phyloP scores from a whole-genome alignment of 2,888 invertebrate genomes.

The Nephrotoma flavescens region DNA sequence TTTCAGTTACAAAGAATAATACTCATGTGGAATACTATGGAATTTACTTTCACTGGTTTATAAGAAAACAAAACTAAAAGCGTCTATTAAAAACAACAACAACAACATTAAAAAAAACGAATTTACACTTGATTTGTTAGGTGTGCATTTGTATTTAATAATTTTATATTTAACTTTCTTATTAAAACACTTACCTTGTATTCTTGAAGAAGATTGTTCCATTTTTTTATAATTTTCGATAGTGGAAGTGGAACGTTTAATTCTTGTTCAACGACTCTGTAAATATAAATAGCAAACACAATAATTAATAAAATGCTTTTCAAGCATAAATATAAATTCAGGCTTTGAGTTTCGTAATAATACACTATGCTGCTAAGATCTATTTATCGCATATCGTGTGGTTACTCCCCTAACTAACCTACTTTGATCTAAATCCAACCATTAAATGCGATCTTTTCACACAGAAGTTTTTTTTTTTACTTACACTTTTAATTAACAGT shows the following conservation, averaged over 20 bases:
- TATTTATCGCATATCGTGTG: too few species aligned
- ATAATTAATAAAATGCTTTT: not conserved
- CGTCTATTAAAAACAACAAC: not conserved
- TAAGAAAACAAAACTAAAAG: not conserved
- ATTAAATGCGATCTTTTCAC: too few species aligned
- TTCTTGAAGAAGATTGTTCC: conserved; percentile 33
- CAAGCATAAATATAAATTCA: not conserved
- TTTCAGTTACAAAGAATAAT: not conserved
- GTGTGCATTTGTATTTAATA: not conserved
- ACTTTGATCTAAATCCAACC: too few species aligned
- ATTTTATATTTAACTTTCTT: not conserved
- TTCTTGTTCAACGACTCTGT: conserved; percentile 31
- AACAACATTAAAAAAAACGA: not conserved
- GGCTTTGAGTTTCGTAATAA: too few species aligned
- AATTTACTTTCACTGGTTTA: not conserved
- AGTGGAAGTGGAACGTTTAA: conserved; percentile 32
- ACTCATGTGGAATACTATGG: not conserved
- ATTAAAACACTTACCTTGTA: conserved; percentile 23
- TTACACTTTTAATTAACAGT: not conserved
- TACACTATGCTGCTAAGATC: too few species aligned
- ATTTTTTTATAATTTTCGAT: conserved; percentile 34
- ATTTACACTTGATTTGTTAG: not conserved
- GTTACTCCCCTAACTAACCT: too few species aligned
- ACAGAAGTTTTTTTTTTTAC: not conserved
- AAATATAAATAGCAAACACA: conserved; percentile 8